Conservation (phyloP, 1,140 invertebrate genomes). For the Leptoteleia sp. region DNA sequence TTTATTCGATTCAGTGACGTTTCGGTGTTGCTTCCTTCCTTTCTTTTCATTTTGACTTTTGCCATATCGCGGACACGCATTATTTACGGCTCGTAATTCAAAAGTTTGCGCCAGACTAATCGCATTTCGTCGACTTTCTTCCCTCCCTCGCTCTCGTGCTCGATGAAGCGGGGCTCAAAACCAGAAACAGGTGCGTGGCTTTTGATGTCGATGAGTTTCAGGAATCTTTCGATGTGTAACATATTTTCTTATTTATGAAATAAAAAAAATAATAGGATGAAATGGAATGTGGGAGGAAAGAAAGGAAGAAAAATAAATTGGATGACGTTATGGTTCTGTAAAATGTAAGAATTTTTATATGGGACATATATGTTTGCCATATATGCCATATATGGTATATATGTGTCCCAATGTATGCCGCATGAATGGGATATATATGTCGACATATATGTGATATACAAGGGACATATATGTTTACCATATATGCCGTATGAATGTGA, state of each 20-base stretch:
- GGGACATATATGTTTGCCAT: no score
- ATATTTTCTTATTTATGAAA: conserved; percentile 9
- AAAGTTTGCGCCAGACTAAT: conserved; percentile 61
- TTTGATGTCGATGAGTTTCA: conserved; percentile 37
- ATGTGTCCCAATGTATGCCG: no score
- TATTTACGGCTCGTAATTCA: conserved; percentile 64
- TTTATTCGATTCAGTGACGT: conserved; percentile 57
- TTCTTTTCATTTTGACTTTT: conserved; percentile 51
- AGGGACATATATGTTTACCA: no score
- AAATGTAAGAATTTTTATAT: no score
- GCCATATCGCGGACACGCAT: conserved; percentile 54
- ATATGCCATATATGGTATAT: no score
- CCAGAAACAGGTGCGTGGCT: conserved; percentile 47
- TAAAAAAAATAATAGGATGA: no score
- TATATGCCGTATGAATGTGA: no score
- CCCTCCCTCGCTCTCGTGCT: conserved; percentile 5
- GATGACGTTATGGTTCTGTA: no score
- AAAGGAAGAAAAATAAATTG: no score
- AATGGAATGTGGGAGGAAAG: no score
- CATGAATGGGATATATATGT: no score
- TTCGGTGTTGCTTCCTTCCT: conserved; percentile 28
- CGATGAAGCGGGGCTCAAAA: conserved; percentile 38
- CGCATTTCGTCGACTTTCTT: conserved; percentile 36
- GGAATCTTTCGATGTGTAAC: conserved; percentile 23
- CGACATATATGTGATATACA: no score